Evolutionary conservation across 2,113 vertebrate genomes (phyloP).

Genomic region (Podarcis raffonei): DNA sequence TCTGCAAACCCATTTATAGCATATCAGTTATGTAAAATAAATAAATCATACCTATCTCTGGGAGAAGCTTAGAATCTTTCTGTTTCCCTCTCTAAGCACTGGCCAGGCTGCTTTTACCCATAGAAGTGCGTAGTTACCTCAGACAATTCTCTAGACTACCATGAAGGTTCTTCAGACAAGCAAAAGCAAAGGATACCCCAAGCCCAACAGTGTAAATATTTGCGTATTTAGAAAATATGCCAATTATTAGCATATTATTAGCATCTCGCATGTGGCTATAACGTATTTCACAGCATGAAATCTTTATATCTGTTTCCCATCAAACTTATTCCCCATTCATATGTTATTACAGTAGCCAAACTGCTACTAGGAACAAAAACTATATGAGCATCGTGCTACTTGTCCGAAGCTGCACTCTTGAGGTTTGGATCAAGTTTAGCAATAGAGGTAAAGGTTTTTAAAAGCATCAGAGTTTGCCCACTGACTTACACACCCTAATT

Average conservation of each 20-base stretch:
- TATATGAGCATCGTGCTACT: too few relatives aligned
- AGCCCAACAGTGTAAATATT: background rate
- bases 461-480: too few relatives aligned
- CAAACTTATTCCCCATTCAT: background rate
- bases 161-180: background rate
- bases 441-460: too few relatives aligned
- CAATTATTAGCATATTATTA: slow-evolving; percentile 49
- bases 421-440: too few relatives aligned
- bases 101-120: background rate
- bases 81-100: background rate
- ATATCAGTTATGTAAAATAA: background rate
- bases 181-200: background rate
- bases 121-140: background rate
- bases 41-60: background rate
- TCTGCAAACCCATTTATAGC: background rate
- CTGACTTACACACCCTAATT: background rate
- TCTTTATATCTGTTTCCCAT: slow-evolving; percentile 37
- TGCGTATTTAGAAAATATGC: slow-evolving; percentile 38
- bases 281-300: background rate
- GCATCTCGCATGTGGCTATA: slow-evolving; percentile 7
- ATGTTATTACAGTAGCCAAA: background rate
- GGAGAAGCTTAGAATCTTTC: background rate
- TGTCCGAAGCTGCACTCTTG: too few relatives aligned
- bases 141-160: background rate
- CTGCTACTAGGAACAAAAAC: background rate